phyloP scores from a whole-genome alignment of 2,797 vertebrate genomes.

The Tauraco hartlaubi region DNA sequence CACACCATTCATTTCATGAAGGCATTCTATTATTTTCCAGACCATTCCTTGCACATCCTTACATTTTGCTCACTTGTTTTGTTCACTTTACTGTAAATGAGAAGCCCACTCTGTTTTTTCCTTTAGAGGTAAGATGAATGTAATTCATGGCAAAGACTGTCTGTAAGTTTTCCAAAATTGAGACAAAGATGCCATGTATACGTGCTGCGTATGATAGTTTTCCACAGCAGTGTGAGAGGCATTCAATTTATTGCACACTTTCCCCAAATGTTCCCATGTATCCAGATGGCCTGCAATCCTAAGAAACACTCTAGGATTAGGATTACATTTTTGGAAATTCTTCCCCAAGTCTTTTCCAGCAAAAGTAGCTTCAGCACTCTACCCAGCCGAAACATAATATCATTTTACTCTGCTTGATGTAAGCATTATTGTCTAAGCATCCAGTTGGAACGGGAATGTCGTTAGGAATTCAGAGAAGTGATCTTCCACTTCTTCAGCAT shows the following conservation, averaged over 20 bases:
- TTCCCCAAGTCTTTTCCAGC: neutral
- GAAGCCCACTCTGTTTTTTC: slow-evolving; percentile 23
- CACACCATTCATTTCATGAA: neutral
- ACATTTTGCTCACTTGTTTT: neutral
- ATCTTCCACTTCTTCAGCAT: neutral
- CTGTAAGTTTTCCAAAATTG: slow-evolving; percentile 40
- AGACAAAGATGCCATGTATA: slow-evolving; percentile 14
- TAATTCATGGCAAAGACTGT: slow-evolving; percentile 32
- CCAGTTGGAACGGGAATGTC: neutral
- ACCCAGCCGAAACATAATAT: neutral
- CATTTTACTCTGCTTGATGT: neutral
- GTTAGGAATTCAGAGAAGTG: neutral
- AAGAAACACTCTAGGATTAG: neutral
- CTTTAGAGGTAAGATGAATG: slow-evolving; percentile 22
- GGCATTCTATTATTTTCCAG: neutral
- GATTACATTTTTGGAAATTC: neutral
- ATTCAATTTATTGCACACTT: slow-evolving; percentile 49
- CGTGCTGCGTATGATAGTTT: neutral
- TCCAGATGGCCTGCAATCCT: slow-evolving; percentile 14
- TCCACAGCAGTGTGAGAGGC: neutral
- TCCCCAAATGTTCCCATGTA: slow-evolving; percentile 39
- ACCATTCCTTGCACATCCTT: neutral
- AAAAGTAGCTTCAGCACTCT: neutral
- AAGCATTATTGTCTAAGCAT: neutral
- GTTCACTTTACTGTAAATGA: neutral